These are phyloP conservation scores for Cheilinus undulatus DNA, from an alignment of 2,113 vertebrate species.

Conservation along the genomic window DNA sequence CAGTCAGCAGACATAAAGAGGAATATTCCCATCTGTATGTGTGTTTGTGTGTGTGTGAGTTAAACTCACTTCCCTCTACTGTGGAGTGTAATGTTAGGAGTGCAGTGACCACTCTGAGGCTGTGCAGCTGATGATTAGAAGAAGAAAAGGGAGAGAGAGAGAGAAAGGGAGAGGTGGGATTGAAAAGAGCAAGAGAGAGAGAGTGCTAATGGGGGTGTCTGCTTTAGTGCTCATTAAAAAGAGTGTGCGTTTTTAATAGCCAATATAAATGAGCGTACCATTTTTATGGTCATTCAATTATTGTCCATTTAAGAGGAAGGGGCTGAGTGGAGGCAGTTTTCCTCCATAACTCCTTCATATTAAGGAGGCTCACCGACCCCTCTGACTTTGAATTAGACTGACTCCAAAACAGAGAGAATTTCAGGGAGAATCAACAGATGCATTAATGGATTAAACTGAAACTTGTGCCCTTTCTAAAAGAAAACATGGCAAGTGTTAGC, in stretches of 20 bases:
- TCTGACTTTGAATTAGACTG: constrained; percentile 59
- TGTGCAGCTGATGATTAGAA: constrained; percentile 58
- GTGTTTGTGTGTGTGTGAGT: constrained; percentile 18
- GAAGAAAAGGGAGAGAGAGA: constrained; percentile 28
- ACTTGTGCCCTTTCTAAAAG: constrained; percentile 6
- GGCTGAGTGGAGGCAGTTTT: constrained; percentile 60
- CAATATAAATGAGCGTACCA: constrained; percentile 73
- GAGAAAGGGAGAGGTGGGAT: constrained; percentile 15
- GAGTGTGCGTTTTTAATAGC: constrained; percentile 74
- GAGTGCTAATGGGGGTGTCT: constrained; percentile 64
- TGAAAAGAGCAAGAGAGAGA: constrained; percentile 12
- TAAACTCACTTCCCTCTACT: constrained; percentile 53
- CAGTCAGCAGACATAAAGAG: constrained; percentile 39
- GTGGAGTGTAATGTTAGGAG: constrained; percentile 36
- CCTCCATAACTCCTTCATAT: constrained; percentile 56
- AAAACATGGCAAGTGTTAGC: constrained; percentile 7
- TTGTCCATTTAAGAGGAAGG: constrained; percentile 74
- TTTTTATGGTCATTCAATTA: constrained; percentile 78
- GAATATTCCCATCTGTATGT: constrained; percentile 29
- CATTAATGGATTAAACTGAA: constrained; percentile 4
- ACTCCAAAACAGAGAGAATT: constrained; percentile 32
- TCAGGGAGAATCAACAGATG: constrained; percentile 2
- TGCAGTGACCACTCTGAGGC: constrained; percentile 57
- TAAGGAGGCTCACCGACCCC: constrained; percentile 30
- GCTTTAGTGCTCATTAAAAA: constrained; percentile 78